Evolutionary conservation across 2,888 invertebrate species (phyloP).

Genomic region (Cosmia pyralina): DNA sequence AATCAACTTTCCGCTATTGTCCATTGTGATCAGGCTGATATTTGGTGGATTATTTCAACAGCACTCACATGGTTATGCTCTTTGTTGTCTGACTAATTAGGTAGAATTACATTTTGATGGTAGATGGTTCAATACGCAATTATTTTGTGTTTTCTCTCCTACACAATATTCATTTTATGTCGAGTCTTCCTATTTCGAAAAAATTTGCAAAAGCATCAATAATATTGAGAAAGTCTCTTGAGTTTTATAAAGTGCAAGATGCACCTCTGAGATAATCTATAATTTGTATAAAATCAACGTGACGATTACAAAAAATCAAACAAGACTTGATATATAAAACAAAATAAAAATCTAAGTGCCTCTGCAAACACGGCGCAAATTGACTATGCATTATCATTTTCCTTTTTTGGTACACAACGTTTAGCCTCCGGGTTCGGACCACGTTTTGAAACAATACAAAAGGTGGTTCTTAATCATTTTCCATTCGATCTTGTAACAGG

Average conservation of each 20-base stretch:
- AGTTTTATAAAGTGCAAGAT: not conserved
- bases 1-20: constrained; percentile 79
- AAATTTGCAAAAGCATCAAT: not conserved
- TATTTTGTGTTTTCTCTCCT: not conserved
- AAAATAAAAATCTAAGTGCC: constrained; percentile 23
- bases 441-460: constrained; percentile 52
- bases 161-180: not conserved
- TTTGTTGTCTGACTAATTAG: constrained; percentile 34
- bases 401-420: constrained; percentile 39
- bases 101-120: constrained; percentile 14
- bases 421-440: constrained; percentile 41
- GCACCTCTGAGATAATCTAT: not conserved
- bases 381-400: constrained; percentile 44
- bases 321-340: not conserved
- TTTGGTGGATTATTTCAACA: constrained; percentile 44
- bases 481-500: constrained; percentile 40
- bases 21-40: constrained; percentile 43
- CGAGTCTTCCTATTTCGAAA: not conserved
- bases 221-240: not conserved
- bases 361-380: constrained; percentile 47
- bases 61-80: constrained; percentile 18
- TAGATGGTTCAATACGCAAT: constrained; percentile 1
- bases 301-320: not conserved
- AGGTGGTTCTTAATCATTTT: constrained; percentile 56
- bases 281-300: not conserved